A percentile compares a stretch with the other conserved stretches of the same genome.
Conservation (phyloP, 2,113 vertebrate genomes). For the Macquaria australasica region DNA sequence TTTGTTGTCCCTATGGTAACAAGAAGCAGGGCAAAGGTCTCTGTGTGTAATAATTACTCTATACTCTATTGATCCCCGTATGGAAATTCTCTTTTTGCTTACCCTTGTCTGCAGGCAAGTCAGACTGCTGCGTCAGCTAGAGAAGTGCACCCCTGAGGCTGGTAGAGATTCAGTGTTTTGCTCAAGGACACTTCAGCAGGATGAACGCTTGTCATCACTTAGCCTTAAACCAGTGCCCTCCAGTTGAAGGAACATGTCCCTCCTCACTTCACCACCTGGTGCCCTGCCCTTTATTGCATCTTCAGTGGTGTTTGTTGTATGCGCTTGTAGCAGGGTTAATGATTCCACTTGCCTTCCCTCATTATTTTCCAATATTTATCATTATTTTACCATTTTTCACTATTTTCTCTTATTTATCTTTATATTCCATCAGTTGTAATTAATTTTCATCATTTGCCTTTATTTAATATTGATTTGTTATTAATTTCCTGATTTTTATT, state of each 20-base stretch:
- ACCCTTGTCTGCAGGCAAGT: slow-evolving; percentile 34
- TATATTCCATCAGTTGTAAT: too few relatives aligned
- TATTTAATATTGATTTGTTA: too few relatives aligned
- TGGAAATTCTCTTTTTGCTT: slow-evolving; percentile 67
- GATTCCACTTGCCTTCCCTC: too few relatives aligned
- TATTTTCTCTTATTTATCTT: too few relatives aligned
- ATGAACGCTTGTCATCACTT: slow-evolving; percentile 29
- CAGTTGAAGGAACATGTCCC: slow-evolving; percentile 18
- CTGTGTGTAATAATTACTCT: slow-evolving; percentile 57
- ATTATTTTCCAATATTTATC: too few relatives aligned
- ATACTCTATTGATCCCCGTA: slow-evolving; percentile 63
- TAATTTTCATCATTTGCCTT: too few relatives aligned
- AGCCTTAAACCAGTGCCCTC: slow-evolving; percentile 2
- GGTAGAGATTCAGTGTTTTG: slow-evolving; percentile 40
- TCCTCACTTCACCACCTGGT: slow-evolving; percentile 9
- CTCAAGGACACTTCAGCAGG: slow-evolving; percentile 58
- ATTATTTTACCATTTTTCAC: too few relatives aligned
- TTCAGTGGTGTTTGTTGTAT: not conserved
- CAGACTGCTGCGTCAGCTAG: slow-evolving; percentile 39
- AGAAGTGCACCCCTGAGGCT: slow-evolving; percentile 33
- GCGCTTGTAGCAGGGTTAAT: too few relatives aligned
- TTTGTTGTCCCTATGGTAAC: slow-evolving; percentile 56
- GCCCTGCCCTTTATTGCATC: not conserved
- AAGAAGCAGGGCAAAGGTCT: slow-evolving; percentile 62
- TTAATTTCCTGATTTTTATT: too few relatives aligned